A percentile compares a stretch with the other conserved stretches of the same genome.
Conservation (phyloP, 2,888 invertebrate genomes). For the Heteropelma amictum region DNA sequence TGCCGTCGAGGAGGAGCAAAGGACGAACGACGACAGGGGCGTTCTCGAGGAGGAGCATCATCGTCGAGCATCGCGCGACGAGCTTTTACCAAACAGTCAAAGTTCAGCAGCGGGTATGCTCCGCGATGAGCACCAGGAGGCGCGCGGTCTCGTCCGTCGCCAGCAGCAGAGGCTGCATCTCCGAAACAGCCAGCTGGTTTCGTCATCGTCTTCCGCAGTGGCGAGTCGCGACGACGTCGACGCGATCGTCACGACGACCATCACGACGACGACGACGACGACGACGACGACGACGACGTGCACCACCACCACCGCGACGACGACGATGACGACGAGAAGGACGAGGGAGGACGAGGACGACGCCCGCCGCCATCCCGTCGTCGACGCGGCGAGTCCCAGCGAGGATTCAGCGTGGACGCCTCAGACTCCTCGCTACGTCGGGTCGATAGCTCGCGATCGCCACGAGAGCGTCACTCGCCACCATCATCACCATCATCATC, state of each 20-base stretch:
- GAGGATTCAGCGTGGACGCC: too few relatives aligned
- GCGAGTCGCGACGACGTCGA: not conserved
- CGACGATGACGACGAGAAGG: slow-evolving; percentile 1
- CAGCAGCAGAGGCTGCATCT: not conserved
- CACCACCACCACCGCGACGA: slow-evolving; percentile 13
- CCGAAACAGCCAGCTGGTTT: too few relatives aligned
- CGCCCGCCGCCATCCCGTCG: not conserved
- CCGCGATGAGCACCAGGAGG: not conserved
- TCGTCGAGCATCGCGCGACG: not conserved
- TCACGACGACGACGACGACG: slow-evolving; percentile 26
- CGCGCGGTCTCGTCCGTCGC: too few relatives aligned
- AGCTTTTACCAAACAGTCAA: not conserved
- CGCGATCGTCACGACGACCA: slow-evolving; percentile 9
- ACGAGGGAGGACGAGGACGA: slow-evolving; percentile 23
- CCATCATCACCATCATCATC: not conserved
- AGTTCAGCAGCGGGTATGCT: slow-evolving; percentile 4
- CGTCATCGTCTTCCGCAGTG: too few relatives aligned
- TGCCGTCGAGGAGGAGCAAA: not conserved
- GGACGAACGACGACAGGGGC: too few relatives aligned
- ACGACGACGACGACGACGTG: slow-evolving; percentile 42
- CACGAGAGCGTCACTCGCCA: not conserved
- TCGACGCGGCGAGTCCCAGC: not conserved
- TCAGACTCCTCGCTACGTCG: too few relatives aligned
- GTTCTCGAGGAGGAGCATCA: too few relatives aligned
- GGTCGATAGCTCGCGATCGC: slow-evolving; percentile 19